Conservation (phyloP, 2,888 invertebrate genomes). For the Brenthis ino region DNA sequence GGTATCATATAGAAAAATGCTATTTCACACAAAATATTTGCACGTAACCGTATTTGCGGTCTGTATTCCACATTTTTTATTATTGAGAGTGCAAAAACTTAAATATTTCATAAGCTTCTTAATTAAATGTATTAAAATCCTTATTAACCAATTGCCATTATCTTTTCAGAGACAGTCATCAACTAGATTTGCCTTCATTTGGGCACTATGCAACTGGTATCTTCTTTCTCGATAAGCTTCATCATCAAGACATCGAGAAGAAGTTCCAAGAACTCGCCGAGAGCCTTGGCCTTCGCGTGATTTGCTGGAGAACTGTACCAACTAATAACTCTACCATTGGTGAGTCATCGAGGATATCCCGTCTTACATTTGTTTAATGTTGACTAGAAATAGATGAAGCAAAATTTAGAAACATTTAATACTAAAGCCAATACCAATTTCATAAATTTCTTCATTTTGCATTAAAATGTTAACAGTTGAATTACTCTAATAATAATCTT, state of each 20-base stretch:
- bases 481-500: conserved; percentile 12
- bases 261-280: conserved; percentile 91
- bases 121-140: background rate
- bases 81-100: too few relatives aligned
- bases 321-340: conserved; percentile 93
- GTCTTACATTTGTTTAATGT: conserved; percentile 11
- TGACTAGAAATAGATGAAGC: conserved; percentile 15
- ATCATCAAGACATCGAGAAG: conserved; percentile 90
- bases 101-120: too few relatives aligned
- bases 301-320: conserved; percentile 97
- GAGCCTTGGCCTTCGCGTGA: conserved; percentile 89
- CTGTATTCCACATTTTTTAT: too few relatives aligned
- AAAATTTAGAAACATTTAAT: background rate
- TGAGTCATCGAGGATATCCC: conserved; percentile 48
- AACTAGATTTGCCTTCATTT: conserved; percentile 91
- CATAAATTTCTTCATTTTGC: conserved; percentile 23
- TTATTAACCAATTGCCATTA: too few relatives aligned
- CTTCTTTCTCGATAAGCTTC: conserved; percentile 93
- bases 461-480: conserved; percentile 17
- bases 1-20: too few relatives aligned
- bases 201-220: conserved; percentile 98
- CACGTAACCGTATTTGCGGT: too few relatives aligned
- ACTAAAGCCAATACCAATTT: conserved; percentile 12
- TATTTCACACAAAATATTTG: too few relatives aligned
- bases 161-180: conserved; percentile 86